phyloP scores from a whole-genome alignment of 1,140 invertebrate species.

The Notospermus geniculatus region DNA sequence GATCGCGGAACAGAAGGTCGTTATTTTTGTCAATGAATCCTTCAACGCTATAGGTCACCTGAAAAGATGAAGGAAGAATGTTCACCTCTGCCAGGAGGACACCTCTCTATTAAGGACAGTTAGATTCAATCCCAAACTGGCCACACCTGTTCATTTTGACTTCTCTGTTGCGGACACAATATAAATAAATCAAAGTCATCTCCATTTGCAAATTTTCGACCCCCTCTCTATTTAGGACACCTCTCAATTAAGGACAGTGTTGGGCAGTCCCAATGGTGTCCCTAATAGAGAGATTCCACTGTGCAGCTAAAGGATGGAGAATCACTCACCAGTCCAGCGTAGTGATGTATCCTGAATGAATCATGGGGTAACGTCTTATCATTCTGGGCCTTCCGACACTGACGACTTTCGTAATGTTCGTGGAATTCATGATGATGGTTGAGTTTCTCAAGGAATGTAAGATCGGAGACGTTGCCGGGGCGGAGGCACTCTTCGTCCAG shows the following conservation, averaged over 20 bases:
- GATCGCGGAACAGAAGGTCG: slow-evolving; percentile 83
- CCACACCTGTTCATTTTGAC: too few species aligned
- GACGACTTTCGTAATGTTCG: slow-evolving; percentile 77
- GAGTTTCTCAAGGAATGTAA: slow-evolving; percentile 81
- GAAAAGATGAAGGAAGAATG: slow-evolving; percentile 6
- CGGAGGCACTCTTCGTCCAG: slow-evolving; percentile 90
- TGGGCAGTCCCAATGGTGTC: too few species aligned
- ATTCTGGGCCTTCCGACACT: slow-evolving; percentile 65
- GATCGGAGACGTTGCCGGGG: slow-evolving; percentile 82
- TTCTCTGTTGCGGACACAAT: too few species aligned
- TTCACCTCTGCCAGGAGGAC: too few species aligned
- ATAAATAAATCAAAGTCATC: too few species aligned
- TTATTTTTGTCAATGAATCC: slow-evolving; percentile 96
- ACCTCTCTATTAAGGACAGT: too few species aligned
- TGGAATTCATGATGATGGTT: slow-evolving; percentile 68
- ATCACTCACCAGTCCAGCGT: slow-evolving; percentile 82
- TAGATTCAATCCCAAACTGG: too few species aligned
- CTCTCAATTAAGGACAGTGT: too few species aligned
- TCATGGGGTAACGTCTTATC: slow-evolving; percentile 54
- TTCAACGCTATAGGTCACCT: slow-evolving; percentile 73
- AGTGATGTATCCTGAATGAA: slow-evolving; percentile 86
- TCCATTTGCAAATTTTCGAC: too few species aligned
- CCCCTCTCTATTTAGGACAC: too few species aligned
- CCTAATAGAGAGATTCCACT: too few species aligned
- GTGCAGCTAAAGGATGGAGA: neutral